A percentile compares a stretch with the other conserved stretches of the same genome.
These are phyloP conservation scores for Drosophila flavopinicola DNA, from an alignment of 2,888 invertebrate species.

Conservation along the genomic window DNA sequence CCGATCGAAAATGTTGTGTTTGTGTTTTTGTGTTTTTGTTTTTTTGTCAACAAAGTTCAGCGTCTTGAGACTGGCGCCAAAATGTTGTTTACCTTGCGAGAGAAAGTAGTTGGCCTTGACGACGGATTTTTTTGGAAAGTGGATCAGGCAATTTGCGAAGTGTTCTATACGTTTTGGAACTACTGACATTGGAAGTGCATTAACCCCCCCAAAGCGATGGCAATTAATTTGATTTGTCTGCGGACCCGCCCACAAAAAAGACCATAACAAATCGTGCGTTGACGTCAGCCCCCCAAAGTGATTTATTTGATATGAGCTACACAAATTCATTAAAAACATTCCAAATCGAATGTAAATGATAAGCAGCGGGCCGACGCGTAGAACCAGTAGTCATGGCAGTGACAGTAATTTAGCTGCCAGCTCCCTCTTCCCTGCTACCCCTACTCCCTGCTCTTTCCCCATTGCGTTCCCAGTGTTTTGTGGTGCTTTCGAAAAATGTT, in stretches of 20 bases:
- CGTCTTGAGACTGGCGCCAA: constrained; percentile 67
- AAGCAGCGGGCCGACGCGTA: constrained; percentile 52
- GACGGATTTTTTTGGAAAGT: constrained; percentile 30
- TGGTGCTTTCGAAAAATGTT: constrained; percentile 43
- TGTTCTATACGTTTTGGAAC: no score
- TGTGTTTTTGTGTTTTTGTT: constrained; percentile 31
- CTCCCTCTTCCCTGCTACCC: neutral
- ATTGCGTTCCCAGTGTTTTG: constrained; percentile 3
- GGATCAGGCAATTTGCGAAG: neutral
- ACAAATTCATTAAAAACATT: constrained; percentile 53
- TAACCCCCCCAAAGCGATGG: constrained; percentile 51
- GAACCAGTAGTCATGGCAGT: constrained; percentile 67
- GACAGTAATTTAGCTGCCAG: constrained; percentile 21
- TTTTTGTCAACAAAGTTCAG: constrained; percentile 58
- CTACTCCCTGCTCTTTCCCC: constrained; percentile 9
- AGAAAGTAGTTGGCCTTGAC: constrained; percentile 74
- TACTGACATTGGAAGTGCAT: constrained; percentile 46
- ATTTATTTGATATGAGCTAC: constrained; percentile 35
- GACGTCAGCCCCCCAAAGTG: constrained; percentile 43
- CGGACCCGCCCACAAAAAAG: constrained; percentile 29
- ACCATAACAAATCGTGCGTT: constrained; percentile 25
- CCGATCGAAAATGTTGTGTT: constrained; percentile 29
- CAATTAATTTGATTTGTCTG: constrained; percentile 23
- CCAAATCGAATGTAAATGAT: constrained; percentile 49
- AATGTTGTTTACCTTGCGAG: constrained; percentile 74